Percentiles rank a stretch among this genome's conserved stretches.
phyloP scores from a whole-genome alignment of 2,113 vertebrate genomes.

The Baryphthengus martii region DNA sequence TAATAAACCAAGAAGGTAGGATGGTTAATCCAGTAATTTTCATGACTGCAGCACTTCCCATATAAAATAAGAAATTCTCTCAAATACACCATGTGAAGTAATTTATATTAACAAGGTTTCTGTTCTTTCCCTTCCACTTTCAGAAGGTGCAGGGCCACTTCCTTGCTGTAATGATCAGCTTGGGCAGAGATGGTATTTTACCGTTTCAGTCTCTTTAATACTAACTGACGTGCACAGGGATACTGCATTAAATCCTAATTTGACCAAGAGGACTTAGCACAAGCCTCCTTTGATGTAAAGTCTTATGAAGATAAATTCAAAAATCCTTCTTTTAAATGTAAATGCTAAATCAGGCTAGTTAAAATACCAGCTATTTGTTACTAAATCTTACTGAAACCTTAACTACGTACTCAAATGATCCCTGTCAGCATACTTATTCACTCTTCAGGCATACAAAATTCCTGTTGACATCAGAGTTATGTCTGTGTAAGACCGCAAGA shows the following conservation, averaged over 20 bases:
- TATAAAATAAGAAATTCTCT: background rate
- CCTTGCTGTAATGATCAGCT: background rate
- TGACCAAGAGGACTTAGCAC: constrained; percentile 41
- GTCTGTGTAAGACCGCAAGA: background rate
- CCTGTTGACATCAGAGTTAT: constrained; percentile 18
- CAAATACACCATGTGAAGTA: background rate
- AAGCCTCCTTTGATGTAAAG: constrained; percentile 52
- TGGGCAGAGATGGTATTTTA: background rate
- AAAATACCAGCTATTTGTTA: constrained; percentile 7
- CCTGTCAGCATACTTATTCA: constrained; percentile 12
- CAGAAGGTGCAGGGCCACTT: background rate
- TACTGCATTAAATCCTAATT: constrained; percentile 44
- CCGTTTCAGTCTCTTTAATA: constrained; percentile 15
- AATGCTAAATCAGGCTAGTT: background rate
- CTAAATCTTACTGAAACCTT: constrained; percentile 13
- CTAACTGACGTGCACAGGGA: constrained; percentile 18
- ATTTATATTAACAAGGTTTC: background rate
- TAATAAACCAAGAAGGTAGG: background rate
- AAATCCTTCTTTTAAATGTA: constrained; percentile 47
- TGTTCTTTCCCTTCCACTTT: background rate
- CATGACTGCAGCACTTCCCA: background rate
- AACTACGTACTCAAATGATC: constrained; percentile 15
- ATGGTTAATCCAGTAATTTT: background rate
- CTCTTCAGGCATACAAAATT: constrained; percentile 24
- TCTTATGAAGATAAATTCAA: constrained; percentile 4